Evolutionary conservation across 1,140 invertebrate genomes (phyloP).

Genomic region (Bombus affinis): DNA sequence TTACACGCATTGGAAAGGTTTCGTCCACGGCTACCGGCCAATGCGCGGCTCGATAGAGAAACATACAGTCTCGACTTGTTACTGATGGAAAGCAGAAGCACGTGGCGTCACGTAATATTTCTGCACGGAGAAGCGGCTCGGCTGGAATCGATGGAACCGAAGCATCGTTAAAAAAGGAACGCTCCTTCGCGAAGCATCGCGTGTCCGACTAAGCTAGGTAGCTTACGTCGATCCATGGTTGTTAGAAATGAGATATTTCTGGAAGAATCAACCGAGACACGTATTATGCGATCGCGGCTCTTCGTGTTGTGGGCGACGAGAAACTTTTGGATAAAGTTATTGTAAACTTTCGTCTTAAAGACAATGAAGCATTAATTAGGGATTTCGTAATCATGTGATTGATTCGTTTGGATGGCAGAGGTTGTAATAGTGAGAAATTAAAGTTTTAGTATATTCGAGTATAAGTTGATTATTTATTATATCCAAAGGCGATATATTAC

Average conservation of each 20-base stretch:
- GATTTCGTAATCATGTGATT: no score
- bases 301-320: no score
- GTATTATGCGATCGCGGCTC: neutral
- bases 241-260: neutral
- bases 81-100: slow-evolving; percentile 42
- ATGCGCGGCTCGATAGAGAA: slow-evolving; percentile 39
- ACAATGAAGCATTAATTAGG: no score
- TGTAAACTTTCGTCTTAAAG: neutral
- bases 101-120: slow-evolving; percentile 27
- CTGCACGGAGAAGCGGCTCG: neutral
- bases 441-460: no score
- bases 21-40: slow-evolving; percentile 17
- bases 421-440: no score
- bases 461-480: no score
- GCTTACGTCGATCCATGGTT: neutral
- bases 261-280: neutral
- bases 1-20: slow-evolving; percentile 46
- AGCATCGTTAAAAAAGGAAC: neutral
- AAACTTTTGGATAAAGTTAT: neutral
- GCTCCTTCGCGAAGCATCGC: neutral
- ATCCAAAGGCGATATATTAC: no score
- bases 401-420: no score
- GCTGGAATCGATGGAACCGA: slow-evolving; percentile 13
- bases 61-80: slow-evolving; percentile 47
- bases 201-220: neutral